Evolutionary conservation across 2,888 invertebrate species (phyloP).

Genomic region (Zele albiditarsus): DNA sequence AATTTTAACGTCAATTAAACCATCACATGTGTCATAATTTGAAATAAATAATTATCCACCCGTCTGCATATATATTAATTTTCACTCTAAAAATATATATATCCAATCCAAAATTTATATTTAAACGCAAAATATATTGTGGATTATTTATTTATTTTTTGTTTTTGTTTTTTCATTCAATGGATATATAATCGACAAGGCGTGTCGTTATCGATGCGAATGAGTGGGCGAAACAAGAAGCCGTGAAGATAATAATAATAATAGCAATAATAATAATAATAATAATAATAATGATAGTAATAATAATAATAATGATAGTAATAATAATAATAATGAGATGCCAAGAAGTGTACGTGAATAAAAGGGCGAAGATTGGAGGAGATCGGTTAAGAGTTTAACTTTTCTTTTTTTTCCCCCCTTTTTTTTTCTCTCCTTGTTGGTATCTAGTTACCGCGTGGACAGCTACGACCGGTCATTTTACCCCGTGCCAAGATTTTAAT

Average conservation of each 20-base stretch:
- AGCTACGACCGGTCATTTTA: constrained; percentile 52
- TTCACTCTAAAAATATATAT: not conserved
- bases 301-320: not conserved
- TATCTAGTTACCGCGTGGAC: constrained; percentile 62
- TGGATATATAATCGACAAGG: constrained; percentile 29
- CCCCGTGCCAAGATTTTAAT: constrained; percentile 47
- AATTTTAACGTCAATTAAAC: not conserved
- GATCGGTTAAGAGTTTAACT: constrained; percentile 34
- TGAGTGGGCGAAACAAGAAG: constrained; percentile 42
- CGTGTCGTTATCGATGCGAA: constrained; percentile 39
- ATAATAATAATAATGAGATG: constrained; percentile 26
- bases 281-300: not conserved
- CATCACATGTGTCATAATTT: not conserved
- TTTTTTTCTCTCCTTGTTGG: constrained; percentile 30
- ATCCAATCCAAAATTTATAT: not conserved
- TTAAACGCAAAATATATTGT: not conserved
- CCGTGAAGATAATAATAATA: constrained; percentile 33
- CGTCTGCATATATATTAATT: not conserved
- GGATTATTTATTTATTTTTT: not conserved
- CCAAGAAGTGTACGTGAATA: constrained; percentile 8
- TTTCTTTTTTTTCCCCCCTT: not conserved
- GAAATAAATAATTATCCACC: not conserved
- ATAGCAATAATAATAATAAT: not conserved
- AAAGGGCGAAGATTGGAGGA: constrained; percentile 29
- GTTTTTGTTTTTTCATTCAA: not conserved